Evolutionary conservation across 2,113 vertebrate genomes (phyloP).

Genomic region (Nansenia antarctica): DNA sequence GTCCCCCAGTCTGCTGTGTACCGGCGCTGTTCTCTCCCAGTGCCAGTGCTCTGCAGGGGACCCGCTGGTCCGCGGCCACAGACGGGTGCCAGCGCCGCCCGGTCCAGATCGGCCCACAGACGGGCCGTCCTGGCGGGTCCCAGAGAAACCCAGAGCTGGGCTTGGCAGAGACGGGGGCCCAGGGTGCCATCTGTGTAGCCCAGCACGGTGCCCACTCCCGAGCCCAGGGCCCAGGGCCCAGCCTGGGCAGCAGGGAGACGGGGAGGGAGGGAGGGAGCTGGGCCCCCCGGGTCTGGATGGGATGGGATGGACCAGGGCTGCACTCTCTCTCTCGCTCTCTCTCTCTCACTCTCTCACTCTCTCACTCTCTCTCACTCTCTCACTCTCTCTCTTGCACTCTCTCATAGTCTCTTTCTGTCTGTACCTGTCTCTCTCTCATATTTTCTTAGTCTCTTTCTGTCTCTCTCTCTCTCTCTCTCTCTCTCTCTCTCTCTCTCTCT

Average conservation of each 20-base stretch:
- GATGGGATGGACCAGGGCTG: too few species aligned
- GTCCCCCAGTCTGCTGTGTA: slow-evolving; percentile 55
- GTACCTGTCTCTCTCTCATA: too few species aligned
- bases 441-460: too few species aligned
- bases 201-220: slow-evolving; percentile 45
- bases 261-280: slow-evolving; percentile 5
- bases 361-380: too few species aligned
- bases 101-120: slow-evolving; percentile 75
- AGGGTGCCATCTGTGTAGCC: slow-evolving; percentile 70
- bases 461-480: too few species aligned
- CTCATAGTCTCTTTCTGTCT: too few species aligned
- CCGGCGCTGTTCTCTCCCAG: slow-evolving; percentile 57
- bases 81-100: slow-evolving; percentile 69
- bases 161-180: slow-evolving; percentile 43
- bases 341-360: too few species aligned
- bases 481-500: too few species aligned
- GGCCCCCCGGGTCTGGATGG: too few species aligned
- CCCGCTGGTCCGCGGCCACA: slow-evolving; percentile 65
- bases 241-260: slow-evolving; percentile 17
- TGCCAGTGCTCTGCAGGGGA: slow-evolving; percentile 48
- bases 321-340: too few species aligned
- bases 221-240: neutral
- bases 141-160: slow-evolving; percentile 66
- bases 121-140: slow-evolving; percentile 65
- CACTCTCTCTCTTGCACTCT: too few species aligned